These are phyloP conservation scores for Drosophila pectinifera DNA, from an alignment of 1,140 invertebrate species.

Conservation along the genomic window DNA sequence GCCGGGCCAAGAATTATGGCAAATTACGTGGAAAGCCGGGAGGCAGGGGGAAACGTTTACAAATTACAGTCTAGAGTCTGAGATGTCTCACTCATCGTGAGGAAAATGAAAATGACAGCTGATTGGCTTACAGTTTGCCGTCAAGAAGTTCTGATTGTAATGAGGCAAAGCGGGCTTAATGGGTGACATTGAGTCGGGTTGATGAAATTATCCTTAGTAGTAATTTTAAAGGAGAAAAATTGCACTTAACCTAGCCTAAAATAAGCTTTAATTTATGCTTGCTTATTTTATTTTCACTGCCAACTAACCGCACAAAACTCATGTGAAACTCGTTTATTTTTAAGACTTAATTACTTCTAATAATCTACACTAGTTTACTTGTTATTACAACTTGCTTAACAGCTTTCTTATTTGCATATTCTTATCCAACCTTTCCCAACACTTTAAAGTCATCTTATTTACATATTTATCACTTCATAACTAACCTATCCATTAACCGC, in stretches of 20 bases:
- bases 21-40: constrained; percentile 51
- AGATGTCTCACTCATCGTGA: constrained; percentile 4
- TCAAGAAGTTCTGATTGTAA: constrained; percentile 34
- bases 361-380: background rate
- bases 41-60: constrained; percentile 3
- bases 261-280: background rate
- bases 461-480: background rate
- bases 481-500: background rate
- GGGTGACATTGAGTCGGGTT: constrained; percentile 19
- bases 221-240: background rate
- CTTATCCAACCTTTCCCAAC: background rate
- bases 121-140: constrained; percentile 21
- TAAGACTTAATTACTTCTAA: background rate
- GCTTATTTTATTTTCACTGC: background rate
- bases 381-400: background rate
- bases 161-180: constrained; percentile 4
- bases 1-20: constrained; percentile 19
- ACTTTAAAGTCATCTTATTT: background rate
- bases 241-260: background rate
- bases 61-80: constrained; percentile 39
- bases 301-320: background rate
- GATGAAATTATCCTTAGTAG: background rate
- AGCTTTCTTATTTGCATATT: background rate
- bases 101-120: constrained; percentile 39
- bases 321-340: background rate